Evolutionary conservation across 1,140 invertebrate genomes (phyloP), one percentile per base, ranked within the genome.

Genomic region (Andrena cerasifolii): DNA sequence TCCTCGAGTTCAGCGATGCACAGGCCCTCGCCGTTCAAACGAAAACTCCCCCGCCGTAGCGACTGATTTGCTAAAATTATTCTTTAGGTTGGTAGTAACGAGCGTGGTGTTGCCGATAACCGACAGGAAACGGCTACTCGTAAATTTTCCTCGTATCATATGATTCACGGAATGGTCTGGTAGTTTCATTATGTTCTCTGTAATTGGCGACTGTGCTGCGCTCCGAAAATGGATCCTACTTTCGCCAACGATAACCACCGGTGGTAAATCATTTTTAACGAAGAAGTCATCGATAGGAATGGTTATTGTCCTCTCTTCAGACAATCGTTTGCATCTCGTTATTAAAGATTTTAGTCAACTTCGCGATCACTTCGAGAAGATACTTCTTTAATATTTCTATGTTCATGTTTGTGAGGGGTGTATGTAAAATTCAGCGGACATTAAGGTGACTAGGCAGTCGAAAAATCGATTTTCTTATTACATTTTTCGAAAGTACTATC

Each of bases 21-120:
- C 26, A 45, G 33, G 54, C 26, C n/a, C 14, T 18, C 16, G 14
- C 1, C 45, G 59, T 24, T 58, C 28, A 76, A 40, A 58, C 73
- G 65, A 70, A 70, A 76, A 70, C 63, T 54, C 65, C 21, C 67
- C 6, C 40, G 12, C 28, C 33, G n/a, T 66, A 68, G 72, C 51
- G 72, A 67, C 73, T 76, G 73, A 76, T 76, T 70, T 70, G 63
- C 53, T 70, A 49, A 59, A 76, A 76, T 68, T 76, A 76, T 76
- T 68, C 65, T 68, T 68, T 68, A 58, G 65, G 54, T 59, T 58
- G 53, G 24, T 33, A n/a, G 63, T 76, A 76, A 76, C 65, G 63
- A 70, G 73, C 73, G 53, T 36, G 43, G 54, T 76, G 62, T 68
- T 58, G 73, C 65, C 65, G 73, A 76, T 76, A 76, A 76, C 73